These are phyloP conservation scores for Myotis yumanensis DNA, from an alignment of 2,113 vertebrate genomes.

Conservation along the genomic window DNA sequence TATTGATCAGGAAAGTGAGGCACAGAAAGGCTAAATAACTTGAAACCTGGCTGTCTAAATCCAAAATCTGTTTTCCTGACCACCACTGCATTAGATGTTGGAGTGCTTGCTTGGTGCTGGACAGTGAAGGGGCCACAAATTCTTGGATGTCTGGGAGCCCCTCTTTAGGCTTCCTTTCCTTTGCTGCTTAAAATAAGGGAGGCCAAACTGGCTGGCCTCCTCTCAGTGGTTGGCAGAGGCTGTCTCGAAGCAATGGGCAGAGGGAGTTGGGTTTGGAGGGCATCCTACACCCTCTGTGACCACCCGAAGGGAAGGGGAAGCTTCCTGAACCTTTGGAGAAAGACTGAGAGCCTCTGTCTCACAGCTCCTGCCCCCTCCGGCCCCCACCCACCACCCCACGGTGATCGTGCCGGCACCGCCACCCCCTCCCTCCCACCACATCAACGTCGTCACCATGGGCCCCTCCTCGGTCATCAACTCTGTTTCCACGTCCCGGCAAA, in stretches of 20 bases:
- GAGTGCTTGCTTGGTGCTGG: neutral
- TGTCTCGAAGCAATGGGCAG: neutral
- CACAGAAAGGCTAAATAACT: neutral
- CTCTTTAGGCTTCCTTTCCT: neutral
- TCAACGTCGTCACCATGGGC: constrained; percentile 98
- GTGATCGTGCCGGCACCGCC: constrained; percentile 96
- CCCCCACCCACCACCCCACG: constrained; percentile 95
- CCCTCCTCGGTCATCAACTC: constrained; percentile 96
- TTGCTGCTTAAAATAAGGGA: neutral
- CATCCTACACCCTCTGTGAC: neutral
- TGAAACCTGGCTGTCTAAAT: neutral
- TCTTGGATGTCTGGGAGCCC: neutral
- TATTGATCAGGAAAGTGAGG: neutral
- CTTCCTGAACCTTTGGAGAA: fast-evolving
- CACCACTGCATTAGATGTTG: neutral
- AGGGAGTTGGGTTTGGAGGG: neutral
- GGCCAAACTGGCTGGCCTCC: neutral
- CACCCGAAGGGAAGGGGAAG: neutral
- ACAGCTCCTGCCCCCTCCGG: constrained; percentile 92
- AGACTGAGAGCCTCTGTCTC: constrained; percentile 26
- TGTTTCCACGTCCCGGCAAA: constrained; percentile 96
- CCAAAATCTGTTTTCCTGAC: neutral
- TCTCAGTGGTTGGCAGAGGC: neutral
- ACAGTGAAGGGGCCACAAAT: neutral
- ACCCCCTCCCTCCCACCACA: constrained; percentile 91